Evolutionary conservation across 2,888 invertebrate genomes (phyloP).

Genomic region (Ornithoptera alexandrae): DNA sequence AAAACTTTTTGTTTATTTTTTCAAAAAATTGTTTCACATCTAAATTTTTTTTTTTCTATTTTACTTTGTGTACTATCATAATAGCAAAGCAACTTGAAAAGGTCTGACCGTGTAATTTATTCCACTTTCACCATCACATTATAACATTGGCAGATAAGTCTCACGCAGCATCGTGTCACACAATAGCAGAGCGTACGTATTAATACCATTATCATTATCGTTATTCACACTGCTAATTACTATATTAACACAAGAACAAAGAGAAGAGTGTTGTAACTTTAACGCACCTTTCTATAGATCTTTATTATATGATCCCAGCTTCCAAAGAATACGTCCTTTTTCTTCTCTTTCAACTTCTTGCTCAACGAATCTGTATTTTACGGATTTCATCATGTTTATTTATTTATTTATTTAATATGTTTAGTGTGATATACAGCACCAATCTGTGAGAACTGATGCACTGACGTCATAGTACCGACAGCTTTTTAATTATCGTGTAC

Average conservation of each 20-base stretch:
- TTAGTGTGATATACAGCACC: too few relatives aligned
- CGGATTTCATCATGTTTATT: too few relatives aligned
- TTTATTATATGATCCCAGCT: too few relatives aligned
- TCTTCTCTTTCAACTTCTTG: too few relatives aligned
- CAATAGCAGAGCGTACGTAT: background rate
- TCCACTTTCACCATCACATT: constrained; percentile 16
- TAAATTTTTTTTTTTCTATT: background rate
- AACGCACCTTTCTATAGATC: background rate
- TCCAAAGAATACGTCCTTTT: too few relatives aligned
- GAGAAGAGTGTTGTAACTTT: background rate
- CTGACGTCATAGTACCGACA: too few relatives aligned
- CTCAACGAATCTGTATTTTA: too few relatives aligned
- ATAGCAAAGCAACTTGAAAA: background rate
- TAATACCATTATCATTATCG: background rate
- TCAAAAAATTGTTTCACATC: background rate
- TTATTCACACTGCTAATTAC: background rate
- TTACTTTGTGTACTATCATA: background rate
- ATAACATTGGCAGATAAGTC: constrained; percentile 3
- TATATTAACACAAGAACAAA: background rate
- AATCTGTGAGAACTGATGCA: too few relatives aligned
- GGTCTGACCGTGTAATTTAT: constrained; percentile 7
- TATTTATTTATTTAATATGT: too few relatives aligned
- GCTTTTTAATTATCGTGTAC: too few relatives aligned
- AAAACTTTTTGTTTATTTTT: too few relatives aligned
- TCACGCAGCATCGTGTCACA: background rate